Conservation (phyloP, 2,888 invertebrate genomes). For the Rotaria sp. region DNA sequence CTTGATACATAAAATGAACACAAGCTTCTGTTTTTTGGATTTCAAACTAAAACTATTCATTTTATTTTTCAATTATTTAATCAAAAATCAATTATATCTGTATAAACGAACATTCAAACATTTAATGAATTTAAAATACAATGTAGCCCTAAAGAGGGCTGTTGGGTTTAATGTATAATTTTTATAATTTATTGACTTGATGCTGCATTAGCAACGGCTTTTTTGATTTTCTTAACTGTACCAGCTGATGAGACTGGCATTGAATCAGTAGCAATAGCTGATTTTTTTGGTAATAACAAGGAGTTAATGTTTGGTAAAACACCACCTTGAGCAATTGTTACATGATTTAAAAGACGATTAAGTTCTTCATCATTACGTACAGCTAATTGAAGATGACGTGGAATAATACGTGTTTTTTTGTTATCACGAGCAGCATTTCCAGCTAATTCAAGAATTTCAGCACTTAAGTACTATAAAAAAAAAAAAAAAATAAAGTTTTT, state of each 20-base stretch:
- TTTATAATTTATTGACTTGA: not conserved
- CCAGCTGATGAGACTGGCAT: not conserved
- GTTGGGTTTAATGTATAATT: slow-evolving; percentile 22
- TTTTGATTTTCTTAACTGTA: not conserved
- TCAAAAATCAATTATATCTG: too few species aligned
- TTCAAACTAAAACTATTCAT: too few species aligned
- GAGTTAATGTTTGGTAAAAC: slow-evolving; percentile 74
- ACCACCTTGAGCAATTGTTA: slow-evolving; percentile 76
- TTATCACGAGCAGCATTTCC: slow-evolving; percentile 60
- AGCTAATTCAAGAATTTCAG: slow-evolving; percentile 61
- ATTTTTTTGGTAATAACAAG: slow-evolving; percentile 70
- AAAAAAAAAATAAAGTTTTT: not conserved
- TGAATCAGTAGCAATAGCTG: slow-evolving; percentile 46
- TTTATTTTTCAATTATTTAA: too few species aligned
- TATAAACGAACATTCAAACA: not conserved
- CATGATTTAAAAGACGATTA: slow-evolving; percentile 68
- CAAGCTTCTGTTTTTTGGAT: too few species aligned
- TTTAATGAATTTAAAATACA: not conserved
- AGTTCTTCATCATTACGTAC: slow-evolving; percentile 75
- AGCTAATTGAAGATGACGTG: slow-evolving; percentile 71
- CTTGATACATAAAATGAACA: too few species aligned
- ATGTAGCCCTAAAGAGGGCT: slow-evolving; percentile 39
- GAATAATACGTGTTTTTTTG: slow-evolving; percentile 67
- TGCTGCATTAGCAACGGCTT: not conserved
- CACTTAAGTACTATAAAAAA: slow-evolving; percentile 56